Conservation (phyloP, 1,140 invertebrate species). For the Dendrolimus kikuchii region DNA sequence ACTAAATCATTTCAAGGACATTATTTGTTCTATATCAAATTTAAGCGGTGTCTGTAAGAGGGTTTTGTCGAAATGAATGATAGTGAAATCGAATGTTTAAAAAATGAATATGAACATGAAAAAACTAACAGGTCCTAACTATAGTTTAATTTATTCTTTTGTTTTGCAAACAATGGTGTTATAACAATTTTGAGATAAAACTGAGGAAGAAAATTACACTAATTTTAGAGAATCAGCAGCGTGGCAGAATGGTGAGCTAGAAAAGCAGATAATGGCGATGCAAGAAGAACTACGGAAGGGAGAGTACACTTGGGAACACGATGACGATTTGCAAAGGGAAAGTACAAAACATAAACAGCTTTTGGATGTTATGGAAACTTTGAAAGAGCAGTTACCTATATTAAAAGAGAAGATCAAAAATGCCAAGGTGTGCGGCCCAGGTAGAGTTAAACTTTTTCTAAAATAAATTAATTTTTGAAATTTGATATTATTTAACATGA, state of each 20-base stretch:
- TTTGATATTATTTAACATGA: too few relatives aligned
- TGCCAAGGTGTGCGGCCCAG: conserved; percentile 61
- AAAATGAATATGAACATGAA: conserved; percentile 67
- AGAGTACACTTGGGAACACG: conserved; percentile 59
- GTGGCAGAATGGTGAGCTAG: conserved; percentile 61
- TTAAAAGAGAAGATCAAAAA: conserved; percentile 63
- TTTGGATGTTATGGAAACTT: conserved; percentile 48
- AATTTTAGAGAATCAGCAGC: conserved; percentile 53
- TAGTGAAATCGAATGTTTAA: conserved; percentile 62
- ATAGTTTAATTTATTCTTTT: conserved; percentile 16
- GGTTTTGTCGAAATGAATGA: conserved; percentile 45
- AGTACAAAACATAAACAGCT: conserved; percentile 46
- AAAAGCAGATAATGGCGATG: conserved; percentile 59
- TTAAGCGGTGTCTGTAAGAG: too few relatives aligned
- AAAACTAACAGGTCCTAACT: conserved; percentile 46
- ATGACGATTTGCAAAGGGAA: conserved; percentile 50
- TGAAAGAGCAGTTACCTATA: conserved; percentile 51
- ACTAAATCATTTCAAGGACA: too few relatives aligned
- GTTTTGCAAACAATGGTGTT: not conserved
- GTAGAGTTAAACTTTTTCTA: conserved; percentile 20
- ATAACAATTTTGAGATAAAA: not conserved
- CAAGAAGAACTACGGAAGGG: conserved; percentile 60
- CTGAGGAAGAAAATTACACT: not conserved
- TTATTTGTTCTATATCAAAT: not conserved
- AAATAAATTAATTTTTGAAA: conserved; percentile 5